A percentile compares a stretch with the other conserved stretches of the same genome.
These are phyloP conservation scores for Cataglyphis rosenhaueri DNA, from an alignment of 2,888 invertebrate genomes.

Conservation along the genomic window DNA sequence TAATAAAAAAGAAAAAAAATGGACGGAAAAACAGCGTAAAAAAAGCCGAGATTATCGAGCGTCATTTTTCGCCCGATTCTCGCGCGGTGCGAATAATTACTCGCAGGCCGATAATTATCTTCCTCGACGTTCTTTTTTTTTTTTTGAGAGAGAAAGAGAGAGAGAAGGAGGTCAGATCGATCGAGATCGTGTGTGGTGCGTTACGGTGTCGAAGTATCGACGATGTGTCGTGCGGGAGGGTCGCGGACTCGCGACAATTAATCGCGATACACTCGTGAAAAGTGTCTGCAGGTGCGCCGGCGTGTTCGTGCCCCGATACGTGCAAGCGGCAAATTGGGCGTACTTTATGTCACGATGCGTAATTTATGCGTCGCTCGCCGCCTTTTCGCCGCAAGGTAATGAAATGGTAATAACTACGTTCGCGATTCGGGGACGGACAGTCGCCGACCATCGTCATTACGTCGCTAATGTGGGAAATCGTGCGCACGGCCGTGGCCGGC, in stretches of 20 bases:
- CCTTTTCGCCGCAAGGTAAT: slow-evolving; percentile 71
- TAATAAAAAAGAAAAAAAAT: background rate
- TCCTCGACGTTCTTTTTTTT: slow-evolving; percentile 24
- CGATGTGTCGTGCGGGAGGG: slow-evolving; percentile 7
- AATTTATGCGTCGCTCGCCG: slow-evolving; percentile 74
- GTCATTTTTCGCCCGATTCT: slow-evolving; percentile 40
- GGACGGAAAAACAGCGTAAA: slow-evolving; percentile 21
- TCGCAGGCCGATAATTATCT: slow-evolving; percentile 64
- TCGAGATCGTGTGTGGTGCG: slow-evolving; percentile 21
- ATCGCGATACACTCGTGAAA: slow-evolving; percentile 52
- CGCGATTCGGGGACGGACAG: slow-evolving; percentile 69
- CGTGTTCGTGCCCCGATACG: too few species aligned
- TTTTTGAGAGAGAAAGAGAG: background rate
- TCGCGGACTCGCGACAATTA: slow-evolving; percentile 49
- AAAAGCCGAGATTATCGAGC: slow-evolving; percentile 47
- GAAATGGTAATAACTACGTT: slow-evolving; percentile 75
- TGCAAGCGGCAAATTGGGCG: slow-evolving; percentile 67
- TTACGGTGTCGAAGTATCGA: slow-evolving; percentile 7
- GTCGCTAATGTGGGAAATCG: slow-evolving; percentile 73
- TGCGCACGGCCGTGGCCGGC: slow-evolving; percentile 20
- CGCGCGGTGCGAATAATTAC: slow-evolving; percentile 60
- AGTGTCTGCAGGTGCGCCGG: slow-evolving; percentile 45
- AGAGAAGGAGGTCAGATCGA: slow-evolving; percentile 24
- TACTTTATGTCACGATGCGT: slow-evolving; percentile 72
- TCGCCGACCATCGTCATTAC: slow-evolving; percentile 64